phyloP scores from a whole-genome alignment of 2,113 vertebrate genomes.

The Solea senegalensis region DNA sequence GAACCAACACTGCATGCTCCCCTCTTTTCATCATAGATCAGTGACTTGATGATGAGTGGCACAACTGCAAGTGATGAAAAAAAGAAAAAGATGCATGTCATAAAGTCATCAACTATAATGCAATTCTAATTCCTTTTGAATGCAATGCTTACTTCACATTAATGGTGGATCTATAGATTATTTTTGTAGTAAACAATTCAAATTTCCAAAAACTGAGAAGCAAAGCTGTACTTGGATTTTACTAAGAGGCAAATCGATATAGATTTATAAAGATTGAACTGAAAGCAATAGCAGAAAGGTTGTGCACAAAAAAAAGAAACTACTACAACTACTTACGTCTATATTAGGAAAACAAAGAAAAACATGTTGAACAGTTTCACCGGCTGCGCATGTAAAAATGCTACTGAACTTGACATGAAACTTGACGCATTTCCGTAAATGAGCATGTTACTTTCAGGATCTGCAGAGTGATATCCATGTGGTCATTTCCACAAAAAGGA shows the following conservation, averaged over 20 bases:
- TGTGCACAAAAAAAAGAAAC: no score
- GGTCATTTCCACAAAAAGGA: conserved; percentile 22
- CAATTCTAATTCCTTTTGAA: no score
- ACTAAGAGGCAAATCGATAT: no score
- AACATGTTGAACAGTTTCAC: background rate
- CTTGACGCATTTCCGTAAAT: background rate
- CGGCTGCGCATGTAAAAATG: conserved; percentile 44
- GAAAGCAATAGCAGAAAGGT: background rate
- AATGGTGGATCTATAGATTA: no score
- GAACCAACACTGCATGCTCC: conserved; percentile 93
- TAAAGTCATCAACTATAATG: no score
- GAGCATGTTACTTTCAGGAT: background rate
- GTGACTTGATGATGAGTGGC: conserved; percentile 88
- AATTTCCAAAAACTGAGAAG: no score
- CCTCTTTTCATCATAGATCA: conserved; percentile 92
- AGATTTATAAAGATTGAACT: background rate
- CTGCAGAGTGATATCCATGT: background rate
- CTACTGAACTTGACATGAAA: no score
- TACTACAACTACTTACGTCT: background rate
- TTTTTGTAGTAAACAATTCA: no score
- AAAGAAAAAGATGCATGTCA: no score
- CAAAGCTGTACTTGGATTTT: no score
- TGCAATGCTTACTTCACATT: no score
- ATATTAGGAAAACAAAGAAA: background rate
- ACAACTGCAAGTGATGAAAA: conserved; percentile 82